Base-by-base conservation (phyloP, 2,113 vertebrate genomes). In the Muscicapa adusta region DNA sequence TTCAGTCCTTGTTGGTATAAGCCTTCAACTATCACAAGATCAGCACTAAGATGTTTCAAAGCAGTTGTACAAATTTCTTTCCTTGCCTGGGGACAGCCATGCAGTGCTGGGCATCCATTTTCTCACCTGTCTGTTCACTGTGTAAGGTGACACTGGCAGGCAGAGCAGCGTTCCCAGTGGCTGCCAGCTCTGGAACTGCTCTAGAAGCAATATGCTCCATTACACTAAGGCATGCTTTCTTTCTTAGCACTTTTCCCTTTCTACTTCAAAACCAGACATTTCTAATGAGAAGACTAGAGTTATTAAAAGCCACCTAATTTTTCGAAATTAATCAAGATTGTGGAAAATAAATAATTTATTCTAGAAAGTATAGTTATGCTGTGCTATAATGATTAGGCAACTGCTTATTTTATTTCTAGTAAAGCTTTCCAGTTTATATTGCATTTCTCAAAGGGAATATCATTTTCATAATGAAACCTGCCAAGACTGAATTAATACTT, bases 121-220 rank as follows among this genome's bases (percentile, higher is more conserved):
- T 6, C 36, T 76, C 72, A 25, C n/a, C 12, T 1, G 0, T 9
- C 38, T 15, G 6, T 12, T 23, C 22, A 14, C 57, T 16, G 10
- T 2, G 1, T 23, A 14, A 12, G 34, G 33, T 0, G 0, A 29
- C 47, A 20, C 6, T 1, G 29, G 10, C 17, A 25, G 29, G 10
- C 17, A 25, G 9, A 50, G 67, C 58, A 58, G 43, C 0, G 0
- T 56, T 67, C 43, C 54, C 5, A 0, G 19, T 0, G 1, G 23
- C 53, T 66, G 28, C 56, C 58, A 17, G 25, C 47, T 75, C 62
- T 34, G 50, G 45, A 81, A 43, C 16, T 51, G 78, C 57, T 65
- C 31, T 28, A 47, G 34, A 56, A 72, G 60, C 8, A 4, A 40
- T 42, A 33, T 40, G 33, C 8, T 34, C 43, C n/a, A 3, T 19